Conservation (phyloP, 1,140 invertebrate species). For the Drosophila novamexicana region DNA sequence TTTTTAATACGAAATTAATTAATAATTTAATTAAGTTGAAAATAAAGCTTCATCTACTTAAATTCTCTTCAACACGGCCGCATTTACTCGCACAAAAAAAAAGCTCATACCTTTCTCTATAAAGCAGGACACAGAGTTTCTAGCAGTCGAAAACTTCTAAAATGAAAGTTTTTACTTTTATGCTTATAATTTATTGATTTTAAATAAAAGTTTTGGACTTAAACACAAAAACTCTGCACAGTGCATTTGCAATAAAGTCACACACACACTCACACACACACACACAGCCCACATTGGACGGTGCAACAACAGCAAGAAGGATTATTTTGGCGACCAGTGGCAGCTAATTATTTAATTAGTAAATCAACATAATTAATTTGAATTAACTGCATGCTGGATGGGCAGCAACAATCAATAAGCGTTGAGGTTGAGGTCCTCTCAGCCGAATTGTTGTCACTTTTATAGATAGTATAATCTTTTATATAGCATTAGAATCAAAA, state of each 20-base stretch:
- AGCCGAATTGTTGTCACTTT: conserved; percentile 1
- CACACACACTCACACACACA: conserved; percentile 1
- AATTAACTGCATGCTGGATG: conserved; percentile 68
- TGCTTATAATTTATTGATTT: too few species aligned
- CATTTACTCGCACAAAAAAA: too few species aligned
- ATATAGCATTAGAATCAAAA: neutral
- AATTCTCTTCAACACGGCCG: too few species aligned
- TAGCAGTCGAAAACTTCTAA: too few species aligned
- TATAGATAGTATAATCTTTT: neutral
- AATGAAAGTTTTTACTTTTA: too few species aligned
- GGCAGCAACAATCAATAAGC: conserved; percentile 5
- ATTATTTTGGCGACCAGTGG: conserved; percentile 20
- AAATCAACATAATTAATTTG: conserved; percentile 81
- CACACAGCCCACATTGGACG: neutral
- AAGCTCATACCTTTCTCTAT: too few species aligned
- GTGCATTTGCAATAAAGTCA: neutral
- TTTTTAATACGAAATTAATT: too few species aligned
- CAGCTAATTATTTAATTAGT: conserved; percentile 75
- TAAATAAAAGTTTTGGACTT: too few species aligned
- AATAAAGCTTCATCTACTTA: too few species aligned
- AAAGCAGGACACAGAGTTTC: too few species aligned
- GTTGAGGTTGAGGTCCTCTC: neutral
- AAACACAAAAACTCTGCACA: too few species aligned
- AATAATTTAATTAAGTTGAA: too few species aligned
- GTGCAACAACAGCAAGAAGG: conserved; percentile 20